Evolutionary conservation across 2,888 invertebrate genomes (phyloP), one percentile per base, ranked within the genome.

Genomic region (Graphium colonna): DNA sequence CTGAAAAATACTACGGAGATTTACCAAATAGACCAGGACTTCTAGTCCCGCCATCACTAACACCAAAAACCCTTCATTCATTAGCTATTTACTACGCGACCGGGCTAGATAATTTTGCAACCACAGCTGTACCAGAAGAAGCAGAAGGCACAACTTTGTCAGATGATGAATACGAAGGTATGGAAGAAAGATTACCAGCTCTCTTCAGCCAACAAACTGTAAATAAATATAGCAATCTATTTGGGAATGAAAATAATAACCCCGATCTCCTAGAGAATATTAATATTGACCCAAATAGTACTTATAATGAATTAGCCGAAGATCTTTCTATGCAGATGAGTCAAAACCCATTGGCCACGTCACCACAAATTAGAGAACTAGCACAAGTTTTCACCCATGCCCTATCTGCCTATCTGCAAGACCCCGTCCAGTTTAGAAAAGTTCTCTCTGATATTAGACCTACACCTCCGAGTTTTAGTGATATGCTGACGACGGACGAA

Each of bases 341-440:
- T 65, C 91, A 92, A 67, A 92, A 92, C 16, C 92, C 93, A 0
- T 75, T 94, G 4, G 91, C 92, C 9, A 88, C 77, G 28, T 90
- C 80, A 58, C 91, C 94, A n/a, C 91, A 94, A 77, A 91, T 96
- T 0, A 90, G 96, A 48, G 95, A 96, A 76, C 77, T 96, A 3
- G 96, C 96, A 0, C 94, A 95, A 78, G 95, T 96, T 2, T 96
- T 96, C 66, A 96, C 96, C 0, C 93, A 95, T 68, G 96, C 96
- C 0, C 78, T 96, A 12, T 94, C 95, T 0, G 95, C 95, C 0
- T 96, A 96, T 63, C 84, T 96, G 3, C 94, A 96, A 76, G 94
- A 96, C 75, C 96, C 96, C 0, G 93, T 93, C n/a, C 93, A 93
- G 49, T 96, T 96, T 65, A 92, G 94, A 61, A 93, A 93, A 68